Evolutionary conservation across 2,888 invertebrate genomes (phyloP), one percentile per base, ranked within the genome.

Genomic region (Antheraea yamamai): DNA sequence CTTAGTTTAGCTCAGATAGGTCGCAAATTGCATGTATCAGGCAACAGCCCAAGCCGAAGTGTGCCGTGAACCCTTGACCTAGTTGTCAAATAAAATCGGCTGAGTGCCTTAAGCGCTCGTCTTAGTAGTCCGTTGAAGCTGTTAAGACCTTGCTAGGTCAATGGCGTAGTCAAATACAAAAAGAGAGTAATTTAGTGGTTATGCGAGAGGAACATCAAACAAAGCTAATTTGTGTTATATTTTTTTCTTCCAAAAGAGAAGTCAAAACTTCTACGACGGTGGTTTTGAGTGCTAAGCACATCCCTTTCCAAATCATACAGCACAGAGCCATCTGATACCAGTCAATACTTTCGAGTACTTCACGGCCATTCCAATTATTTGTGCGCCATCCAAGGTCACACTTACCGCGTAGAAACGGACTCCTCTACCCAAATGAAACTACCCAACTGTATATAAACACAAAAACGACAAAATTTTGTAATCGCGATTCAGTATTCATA

Each of bases 321-420:
- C 87, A 75, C 78, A 73, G 75, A 78, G 87, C 88, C 85, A 77
- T 83, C 83, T 86, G 89, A 83, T 76, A n/a, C 85, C 10, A 89
- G 75, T 90, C 88, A 89, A 82, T 91, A 92, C 89, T 76, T 77
- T 77, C 4, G 47, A 87, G 92, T 91, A 92, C 83, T 87, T 91
- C 88, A 82, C 89, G 85, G 80, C 84, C 89, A 86, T 84, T 83
- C 92, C 92, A 90, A 91, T 85, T 72, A 76, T 58, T 77, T 52
- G 74, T 85, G 86, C 78, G 82, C 80, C 84, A 1, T 78, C 76
- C 80, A 81, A 81, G 80, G 82, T 77, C 87, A 84, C 89, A 88
- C 80, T 92, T 83, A 80, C 94, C 85, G 90, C 87, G 93, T 92
- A 93, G 93, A 92, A 89, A 90, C 90, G 94, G 93, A 94, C 94